Base-by-base conservation (phyloP, 2,113 vertebrate genomes). In the Pollimyrus isidori region DNA sequence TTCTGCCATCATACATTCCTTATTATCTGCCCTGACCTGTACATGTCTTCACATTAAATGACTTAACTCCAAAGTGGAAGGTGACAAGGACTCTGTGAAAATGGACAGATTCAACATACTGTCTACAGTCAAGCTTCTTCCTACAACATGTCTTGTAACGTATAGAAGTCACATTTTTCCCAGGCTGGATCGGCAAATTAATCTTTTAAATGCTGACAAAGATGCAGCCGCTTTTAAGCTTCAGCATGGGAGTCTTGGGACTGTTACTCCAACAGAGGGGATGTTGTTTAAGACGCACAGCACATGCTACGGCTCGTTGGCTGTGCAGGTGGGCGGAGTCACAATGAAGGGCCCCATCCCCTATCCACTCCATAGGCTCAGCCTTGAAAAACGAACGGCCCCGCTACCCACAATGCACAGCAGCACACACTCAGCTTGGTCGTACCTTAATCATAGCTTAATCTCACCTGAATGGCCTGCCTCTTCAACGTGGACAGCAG, bases 381-480 rank as follows among this genome's bases (percentile, higher is more conserved):
- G 42, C 65, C 49, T 30, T 23, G n/a, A 86, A 86, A 53, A 62
- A 7, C 56, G 7, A 86, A 86, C 23, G n/a, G 83, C 10, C 0
- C 23, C 15, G 88, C 58, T 52, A 83, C 49, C 73, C 35, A 45
- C 39, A 89, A 62, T 86, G 39, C 56, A 26, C 39, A 48, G 56
- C 19, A 23, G 30, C 53, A 21, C 42, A 46, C 7, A 13, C 0
- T 13, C 48, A n/a, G 76, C 30, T 35, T 19, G 52, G 6, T 30
- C 2, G 1, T 53, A 35, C 50, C 82, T 35, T 86, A 65, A 83
- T 89, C 56, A 58, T 65, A 82, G 42, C 56, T 86, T 86, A 89
- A 89, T 89, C 56, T 23, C 82, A 89, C 82, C 19, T 86, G 89
- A 86, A 69, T 85, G 56, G 89, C 21, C 10, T 42, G 48, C 82